A percentile compares a stretch with the other conserved stretches of the same genome.
phyloP scores from a whole-genome alignment of 2,888 invertebrate genomes.

The Girardia tigrina region DNA sequence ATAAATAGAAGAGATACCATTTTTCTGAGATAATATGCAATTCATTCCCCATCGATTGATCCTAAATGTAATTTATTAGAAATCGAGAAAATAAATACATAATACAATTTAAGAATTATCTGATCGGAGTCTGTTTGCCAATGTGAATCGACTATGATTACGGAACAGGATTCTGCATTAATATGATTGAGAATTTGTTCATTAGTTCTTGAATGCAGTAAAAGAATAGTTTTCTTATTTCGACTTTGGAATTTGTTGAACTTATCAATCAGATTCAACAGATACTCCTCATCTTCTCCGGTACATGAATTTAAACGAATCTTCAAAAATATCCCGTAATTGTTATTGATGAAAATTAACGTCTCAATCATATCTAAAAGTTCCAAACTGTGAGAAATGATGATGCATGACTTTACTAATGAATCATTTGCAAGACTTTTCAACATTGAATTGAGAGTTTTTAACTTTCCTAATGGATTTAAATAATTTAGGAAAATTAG shows the following conservation, averaged over 20 bases:
- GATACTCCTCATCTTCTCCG: not conserved
- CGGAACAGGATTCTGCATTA: not conserved
- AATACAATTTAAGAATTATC: not conserved
- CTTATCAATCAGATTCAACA: not conserved
- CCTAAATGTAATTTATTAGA: not conserved
- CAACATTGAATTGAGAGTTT: not conserved
- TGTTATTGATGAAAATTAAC: not conserved
- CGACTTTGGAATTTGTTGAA: not conserved
- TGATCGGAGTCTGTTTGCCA: slow-evolving; percentile 6
- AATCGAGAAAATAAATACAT: not conserved
- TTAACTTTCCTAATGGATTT: not conserved
- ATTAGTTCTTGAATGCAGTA: not conserved
- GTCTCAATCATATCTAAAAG: not conserved
- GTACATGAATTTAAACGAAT: not conserved
- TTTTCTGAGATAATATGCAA: not conserved
- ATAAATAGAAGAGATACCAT: not conserved
- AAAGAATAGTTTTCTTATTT: not conserved
- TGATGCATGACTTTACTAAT: not conserved
- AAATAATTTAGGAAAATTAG: not conserved
- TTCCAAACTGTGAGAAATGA: not conserved
- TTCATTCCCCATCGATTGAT: not conserved
- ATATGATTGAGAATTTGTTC: not conserved
- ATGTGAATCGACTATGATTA: not conserved
- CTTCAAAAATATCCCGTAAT: not conserved
- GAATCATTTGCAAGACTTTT: not conserved